Evolutionary conservation across 2,113 vertebrate species (phyloP).

Genomic region (Pachycephala philippinensis): DNA sequence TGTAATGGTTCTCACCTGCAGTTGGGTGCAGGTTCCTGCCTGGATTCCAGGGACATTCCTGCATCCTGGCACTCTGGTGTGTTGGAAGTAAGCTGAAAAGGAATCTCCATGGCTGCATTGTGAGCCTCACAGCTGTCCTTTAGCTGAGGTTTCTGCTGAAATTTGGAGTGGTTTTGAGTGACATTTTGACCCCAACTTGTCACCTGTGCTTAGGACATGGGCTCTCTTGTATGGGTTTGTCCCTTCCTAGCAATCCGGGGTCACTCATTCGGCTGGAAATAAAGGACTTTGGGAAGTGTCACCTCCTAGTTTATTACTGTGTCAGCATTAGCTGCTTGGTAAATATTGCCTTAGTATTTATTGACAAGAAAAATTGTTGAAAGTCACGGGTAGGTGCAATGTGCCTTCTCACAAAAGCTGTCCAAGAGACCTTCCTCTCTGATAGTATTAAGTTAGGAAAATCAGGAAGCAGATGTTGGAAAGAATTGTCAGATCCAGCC

Average conservation of each 20-base stretch:
- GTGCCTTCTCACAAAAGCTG: background rate
- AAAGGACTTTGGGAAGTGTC: background rate
- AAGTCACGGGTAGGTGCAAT: background rate
- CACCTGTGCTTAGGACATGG: background rate
- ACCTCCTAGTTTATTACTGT: background rate
- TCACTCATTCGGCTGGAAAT: background rate
- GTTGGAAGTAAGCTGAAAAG: background rate
- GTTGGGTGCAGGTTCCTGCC: background rate
- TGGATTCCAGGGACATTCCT: background rate
- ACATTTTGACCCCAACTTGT: background rate
- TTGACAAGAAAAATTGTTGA: background rate
- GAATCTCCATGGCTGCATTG: accelerated
- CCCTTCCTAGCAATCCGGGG: background rate
- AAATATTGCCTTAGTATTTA: constrained; percentile 10
- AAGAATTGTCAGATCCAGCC: background rate
- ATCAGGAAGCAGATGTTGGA: background rate
- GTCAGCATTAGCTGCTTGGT: constrained; percentile 12
- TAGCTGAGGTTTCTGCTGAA: background rate
- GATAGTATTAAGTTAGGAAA: background rate
- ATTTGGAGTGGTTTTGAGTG: background rate
- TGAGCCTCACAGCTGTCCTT: background rate
- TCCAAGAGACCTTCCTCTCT: background rate
- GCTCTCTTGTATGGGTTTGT: background rate
- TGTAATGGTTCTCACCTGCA: background rate
- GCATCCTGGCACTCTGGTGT: background rate